Evolutionary conservation across 2,888 invertebrate genomes (phyloP).

Genomic region (Alloplasta piceator): DNA sequence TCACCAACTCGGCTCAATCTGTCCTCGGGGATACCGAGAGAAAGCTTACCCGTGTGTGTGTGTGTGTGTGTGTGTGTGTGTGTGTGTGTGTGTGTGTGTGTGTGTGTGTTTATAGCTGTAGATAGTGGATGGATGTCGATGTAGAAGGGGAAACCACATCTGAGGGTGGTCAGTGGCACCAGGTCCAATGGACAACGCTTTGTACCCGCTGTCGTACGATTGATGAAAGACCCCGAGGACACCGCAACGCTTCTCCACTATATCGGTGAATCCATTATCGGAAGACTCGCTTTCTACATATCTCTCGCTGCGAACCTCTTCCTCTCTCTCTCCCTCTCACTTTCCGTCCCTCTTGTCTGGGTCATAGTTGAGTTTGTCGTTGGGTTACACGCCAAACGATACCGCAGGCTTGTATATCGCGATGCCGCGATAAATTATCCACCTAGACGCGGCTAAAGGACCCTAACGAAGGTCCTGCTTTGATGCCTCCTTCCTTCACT

Average conservation of each 20-base stretch:
- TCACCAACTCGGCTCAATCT: constrained; percentile 56
- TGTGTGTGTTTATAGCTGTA: neutral
- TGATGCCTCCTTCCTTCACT: neutral
- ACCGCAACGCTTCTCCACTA: constrained; percentile 43
- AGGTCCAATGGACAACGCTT: constrained; percentile 40
- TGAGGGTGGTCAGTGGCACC: constrained; percentile 36
- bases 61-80: neutral
- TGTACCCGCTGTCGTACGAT: constrained; percentile 46
- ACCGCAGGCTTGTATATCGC: constrained; percentile 44
- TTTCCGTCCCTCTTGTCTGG: neutral
- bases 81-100: neutral
- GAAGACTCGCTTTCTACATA: neutral
- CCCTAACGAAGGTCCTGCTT: neutral
- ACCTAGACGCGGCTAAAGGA: neutral
- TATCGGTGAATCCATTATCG: constrained; percentile 65
- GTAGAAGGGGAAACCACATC: neutral
- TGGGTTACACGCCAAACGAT: constrained; percentile 42
- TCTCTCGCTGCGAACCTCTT: neutral
- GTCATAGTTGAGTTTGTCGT: constrained; percentile 24
- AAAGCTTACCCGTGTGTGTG: neutral
- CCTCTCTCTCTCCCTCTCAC: constrained; percentile 12
- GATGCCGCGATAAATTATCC: constrained; percentile 51
- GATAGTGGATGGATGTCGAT: neutral
- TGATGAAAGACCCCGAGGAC: constrained; percentile 51
- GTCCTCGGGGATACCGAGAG: constrained; percentile 18